Percentiles rank a stretch among this genome's conserved stretches.
phyloP scores from a whole-genome alignment of 2,888 invertebrate species.

The Heliconius hortense region DNA sequence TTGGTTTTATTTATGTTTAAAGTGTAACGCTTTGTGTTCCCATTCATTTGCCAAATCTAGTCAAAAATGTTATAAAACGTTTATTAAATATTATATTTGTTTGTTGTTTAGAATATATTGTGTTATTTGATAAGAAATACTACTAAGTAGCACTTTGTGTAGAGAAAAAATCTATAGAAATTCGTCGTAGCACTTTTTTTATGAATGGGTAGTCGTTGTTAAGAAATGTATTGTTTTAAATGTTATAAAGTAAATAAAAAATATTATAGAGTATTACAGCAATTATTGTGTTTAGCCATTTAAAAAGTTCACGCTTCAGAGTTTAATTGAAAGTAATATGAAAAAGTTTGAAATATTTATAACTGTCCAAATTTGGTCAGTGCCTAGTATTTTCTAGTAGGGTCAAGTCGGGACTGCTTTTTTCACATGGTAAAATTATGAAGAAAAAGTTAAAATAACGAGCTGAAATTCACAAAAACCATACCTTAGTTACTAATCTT shows the following conservation, averaged over 20 bases:
- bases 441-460: too few relatives aligned
- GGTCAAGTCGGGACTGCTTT: neutral
- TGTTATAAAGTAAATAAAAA: neutral
- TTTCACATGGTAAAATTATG: too few relatives aligned
- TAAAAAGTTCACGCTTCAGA: neutral
- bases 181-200: neutral
- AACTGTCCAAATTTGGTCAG: neutral
- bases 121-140: neutral
- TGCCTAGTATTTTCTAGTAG: neutral
- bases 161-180: neutral
- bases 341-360: neutral
- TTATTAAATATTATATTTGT: slow-evolving; percentile 2
- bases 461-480: too few relatives aligned
- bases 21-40: slow-evolving; percentile 31
- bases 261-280: neutral
- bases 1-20: neutral
- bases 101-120: slow-evolving; percentile 5
- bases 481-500: too few relatives aligned
- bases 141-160: neutral
- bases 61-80: slow-evolving; percentile 9
- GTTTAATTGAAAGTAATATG: neutral
- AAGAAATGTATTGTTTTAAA: neutral
- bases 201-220: neutral
- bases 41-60: slow-evolving; percentile 32
- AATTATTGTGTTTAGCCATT: neutral